Percentiles rank a stretch among this genome's conserved stretches.
Evolutionary conservation across 2,113 vertebrate genomes (phyloP).

Genomic region (Semnornis frantzii): DNA sequence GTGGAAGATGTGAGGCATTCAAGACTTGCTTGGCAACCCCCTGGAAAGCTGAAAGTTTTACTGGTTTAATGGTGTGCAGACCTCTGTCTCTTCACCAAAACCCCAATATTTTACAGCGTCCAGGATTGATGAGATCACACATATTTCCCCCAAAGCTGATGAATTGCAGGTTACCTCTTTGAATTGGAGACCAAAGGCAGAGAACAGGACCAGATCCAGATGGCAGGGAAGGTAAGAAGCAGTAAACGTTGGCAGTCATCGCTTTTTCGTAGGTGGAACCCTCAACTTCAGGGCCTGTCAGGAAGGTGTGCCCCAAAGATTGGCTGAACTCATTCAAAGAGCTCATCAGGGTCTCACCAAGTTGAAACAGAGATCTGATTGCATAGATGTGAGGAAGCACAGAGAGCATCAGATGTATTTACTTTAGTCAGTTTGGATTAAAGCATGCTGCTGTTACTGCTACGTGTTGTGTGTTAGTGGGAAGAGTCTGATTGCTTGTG

Average conservation of each 20-base stretch:
- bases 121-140: conserved; percentile 58
- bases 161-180: conserved; percentile 33
- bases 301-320: neutral
- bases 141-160: conserved; percentile 37
- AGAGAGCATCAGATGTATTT: neutral
- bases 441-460: neutral
- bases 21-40: conserved; percentile 54
- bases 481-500: neutral
- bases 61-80: conserved; percentile 53
- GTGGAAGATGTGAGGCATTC: conserved; percentile 22
- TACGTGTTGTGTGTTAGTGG: neutral
- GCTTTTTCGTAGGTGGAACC: neutral
- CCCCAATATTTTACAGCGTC: conserved; percentile 26
- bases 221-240: neutral
- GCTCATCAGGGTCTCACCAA: neutral
- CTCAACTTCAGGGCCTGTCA: neutral
- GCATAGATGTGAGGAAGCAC: neutral
- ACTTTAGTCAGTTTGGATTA: neutral
- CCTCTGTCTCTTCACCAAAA: conserved; percentile 41
- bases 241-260: neutral
- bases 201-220: neutral
- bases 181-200: neutral
- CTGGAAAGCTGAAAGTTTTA: conserved; percentile 41
- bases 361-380: neutral
- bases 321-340: neutral